Base-by-base conservation (phyloP, 2,113 vertebrate species). In the Lathamus discolor region DNA sequence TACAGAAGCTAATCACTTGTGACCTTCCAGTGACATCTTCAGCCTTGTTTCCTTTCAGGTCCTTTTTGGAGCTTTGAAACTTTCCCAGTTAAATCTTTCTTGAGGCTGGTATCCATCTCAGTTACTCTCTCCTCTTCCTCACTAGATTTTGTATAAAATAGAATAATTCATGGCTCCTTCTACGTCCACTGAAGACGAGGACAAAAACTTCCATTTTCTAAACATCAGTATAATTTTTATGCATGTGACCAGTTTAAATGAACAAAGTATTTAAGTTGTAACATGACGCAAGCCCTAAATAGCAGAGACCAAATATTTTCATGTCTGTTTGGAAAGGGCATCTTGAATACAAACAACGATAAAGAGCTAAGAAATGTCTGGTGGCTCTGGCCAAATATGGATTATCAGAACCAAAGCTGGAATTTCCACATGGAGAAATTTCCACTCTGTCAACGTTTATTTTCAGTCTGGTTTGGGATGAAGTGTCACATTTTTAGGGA, bases 281-380 rank as follows among this genome's bases (percentile, higher is more conserved):
- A 46, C 23, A 46, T 55, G 35, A 72, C 43, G 59, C 27, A 90
- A 90, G 57, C 67, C 55, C 43, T 90, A 77, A 94, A 88, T 51
- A 88, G 23, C 39, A 77, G 37, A 63, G 43, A 73, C 13, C 18
- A 83, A 88, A 95, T 90, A 64, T 92, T 91, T 95, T 93, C 51
- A 43, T 61, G 51, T 14, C 23, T 90, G n/a, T 94, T 95, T 92
- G 51, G 55, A 88, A 90, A 86, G 52, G 79, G 68, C 37, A 70
- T 68, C 37, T 80, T 83, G 63, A 88, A 69, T 67, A 66, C 73
- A 94, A 94, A 74, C 72, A 88, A 39, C 0, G 2, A 77, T 54
- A 92, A 94, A 94, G 77, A 92, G 10, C 54, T 78, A 29, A 83
- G 72, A 84, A 86, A 87, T 39, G 35, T 63, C 85, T 91, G 10